A percentile compares a stretch with the other conserved stretches of the same genome.
phyloP scores from a whole-genome alignment of 2,797 vertebrate species.

The Glyptemys insculpta region DNA sequence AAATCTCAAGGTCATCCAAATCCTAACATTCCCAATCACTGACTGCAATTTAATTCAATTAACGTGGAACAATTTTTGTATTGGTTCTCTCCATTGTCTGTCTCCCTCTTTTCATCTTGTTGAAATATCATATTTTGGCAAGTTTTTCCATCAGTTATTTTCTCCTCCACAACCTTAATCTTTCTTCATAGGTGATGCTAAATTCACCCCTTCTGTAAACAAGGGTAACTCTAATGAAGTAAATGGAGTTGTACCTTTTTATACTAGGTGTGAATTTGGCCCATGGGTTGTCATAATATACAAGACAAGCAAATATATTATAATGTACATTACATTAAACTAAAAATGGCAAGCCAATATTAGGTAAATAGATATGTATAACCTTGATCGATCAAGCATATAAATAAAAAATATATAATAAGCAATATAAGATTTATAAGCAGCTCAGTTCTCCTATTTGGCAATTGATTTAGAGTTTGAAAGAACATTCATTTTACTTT shows the following conservation, averaged over 20 bases:
- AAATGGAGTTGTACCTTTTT: neutral
- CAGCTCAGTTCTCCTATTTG: neutral
- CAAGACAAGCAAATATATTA: neutral
- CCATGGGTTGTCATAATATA: neutral
- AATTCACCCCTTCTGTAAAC: neutral
- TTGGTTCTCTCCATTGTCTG: neutral
- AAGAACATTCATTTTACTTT: neutral
- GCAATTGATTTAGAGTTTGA: neutral
- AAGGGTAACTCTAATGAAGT: neutral
- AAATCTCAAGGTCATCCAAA: conserved; percentile 50
- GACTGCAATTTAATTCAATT: neutral
- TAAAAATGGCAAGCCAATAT: neutral
- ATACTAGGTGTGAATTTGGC: neutral
- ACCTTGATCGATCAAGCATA: neutral
- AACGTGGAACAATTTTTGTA: conserved; percentile 6
- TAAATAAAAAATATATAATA: neutral
- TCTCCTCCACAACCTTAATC: neutral
- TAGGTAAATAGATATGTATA: neutral
- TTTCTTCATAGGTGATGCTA: neutral
- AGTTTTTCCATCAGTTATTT: neutral
- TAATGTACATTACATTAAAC: neutral
- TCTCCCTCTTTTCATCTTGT: neutral
- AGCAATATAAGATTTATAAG: neutral
- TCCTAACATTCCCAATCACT: neutral
- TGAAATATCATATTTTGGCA: neutral